A percentile compares a stretch with the other conserved stretches of the same genome.
These are phyloP conservation scores for Euzophera pinguis DNA, from an alignment of 2,888 invertebrate genomes.

Conservation along the genomic window DNA sequence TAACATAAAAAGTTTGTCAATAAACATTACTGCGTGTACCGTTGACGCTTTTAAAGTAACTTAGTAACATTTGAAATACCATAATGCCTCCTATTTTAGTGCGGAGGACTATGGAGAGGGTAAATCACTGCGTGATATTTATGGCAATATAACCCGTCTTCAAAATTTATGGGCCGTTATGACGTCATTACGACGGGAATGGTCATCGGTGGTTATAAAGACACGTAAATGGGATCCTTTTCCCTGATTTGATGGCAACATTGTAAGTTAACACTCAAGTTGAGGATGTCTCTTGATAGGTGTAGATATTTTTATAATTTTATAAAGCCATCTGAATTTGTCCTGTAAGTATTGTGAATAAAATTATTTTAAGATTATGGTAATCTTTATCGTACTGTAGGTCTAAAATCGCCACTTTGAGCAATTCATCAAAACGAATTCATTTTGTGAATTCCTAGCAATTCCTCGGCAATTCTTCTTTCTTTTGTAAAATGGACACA, in stretches of 20 bases:
- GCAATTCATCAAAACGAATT: too few species aligned
- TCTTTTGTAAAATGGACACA: too few species aligned
- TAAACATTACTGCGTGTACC: slow-evolving; percentile 38
- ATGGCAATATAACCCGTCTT: slow-evolving; percentile 51
- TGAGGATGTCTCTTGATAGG: background rate
- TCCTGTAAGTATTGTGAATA: too few species aligned
- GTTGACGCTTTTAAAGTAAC: slow-evolving; percentile 45
- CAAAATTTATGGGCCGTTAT: slow-evolving; percentile 53
- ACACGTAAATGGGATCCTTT: slow-evolving; percentile 11
- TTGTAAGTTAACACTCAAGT: background rate
- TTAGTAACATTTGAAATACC: slow-evolving; percentile 42
- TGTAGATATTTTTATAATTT: background rate
- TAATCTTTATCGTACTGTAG: too few species aligned
- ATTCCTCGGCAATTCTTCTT: too few species aligned
- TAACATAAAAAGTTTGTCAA: slow-evolving; percentile 46
- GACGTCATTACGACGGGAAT: slow-evolving; percentile 40
- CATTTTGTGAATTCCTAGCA: too few species aligned
- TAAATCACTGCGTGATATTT: slow-evolving; percentile 58
- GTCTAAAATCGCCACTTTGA: too few species aligned
- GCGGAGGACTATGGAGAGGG: slow-evolving; percentile 20
- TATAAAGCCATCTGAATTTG: background rate
- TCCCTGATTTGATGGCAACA: slow-evolving; percentile 13
- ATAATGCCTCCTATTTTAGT: slow-evolving; percentile 37
- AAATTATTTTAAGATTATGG: too few species aligned
- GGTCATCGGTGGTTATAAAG: slow-evolving; percentile 22